Base-by-base conservation (phyloP, 2,113 vertebrate species). In the Ictidomys tridecemlineatus region DNA sequence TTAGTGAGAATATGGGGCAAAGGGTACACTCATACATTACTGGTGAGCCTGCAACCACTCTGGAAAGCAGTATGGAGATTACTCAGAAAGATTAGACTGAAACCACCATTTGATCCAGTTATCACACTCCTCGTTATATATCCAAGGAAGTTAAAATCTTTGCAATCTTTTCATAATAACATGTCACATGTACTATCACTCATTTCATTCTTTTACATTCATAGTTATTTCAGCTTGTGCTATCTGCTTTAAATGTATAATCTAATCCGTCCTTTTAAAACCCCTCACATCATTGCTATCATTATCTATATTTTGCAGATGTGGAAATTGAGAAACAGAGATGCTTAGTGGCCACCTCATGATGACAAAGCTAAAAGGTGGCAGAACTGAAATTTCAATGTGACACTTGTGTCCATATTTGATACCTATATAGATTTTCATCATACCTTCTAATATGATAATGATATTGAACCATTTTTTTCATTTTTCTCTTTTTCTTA, bases 181-280 rank as follows among this genome's bases (percentile, higher is more conserved):
- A 8, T 53, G 84, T 80, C n/a, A 39, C 14, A 74, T 76, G 18
- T 42, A 8, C 7, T 61, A 72, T 45, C 78, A 7, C 14, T 58
- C 51, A 2, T 17, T 7, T 17, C 28, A 69, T 48, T 26, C 37
- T 72, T 80, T 51, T 63, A 53, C 10, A 79, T 58, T 87, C 86
- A 39, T 48, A 17, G 79, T 56, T 1, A 9, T 76, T 16, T 85
- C 7, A 65, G 22, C 5, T 5, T 42, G 16, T 67, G 30, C 13
- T 85, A 63, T 17, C 32, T 42, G 1, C 10, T 48, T 63, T 79
- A 26, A 32, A 1, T 91, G 6, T 32, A 30, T n/a, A 37, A 78
- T 84, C 69, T 90, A 39, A 73, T 84, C 70, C 77, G 82, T 92
- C 48, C 16, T 73, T 16, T 63, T 86, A 84, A 87, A 69, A 30